Conservation (phyloP, 1,140 invertebrate species). For the Drosophila dunni region DNA sequence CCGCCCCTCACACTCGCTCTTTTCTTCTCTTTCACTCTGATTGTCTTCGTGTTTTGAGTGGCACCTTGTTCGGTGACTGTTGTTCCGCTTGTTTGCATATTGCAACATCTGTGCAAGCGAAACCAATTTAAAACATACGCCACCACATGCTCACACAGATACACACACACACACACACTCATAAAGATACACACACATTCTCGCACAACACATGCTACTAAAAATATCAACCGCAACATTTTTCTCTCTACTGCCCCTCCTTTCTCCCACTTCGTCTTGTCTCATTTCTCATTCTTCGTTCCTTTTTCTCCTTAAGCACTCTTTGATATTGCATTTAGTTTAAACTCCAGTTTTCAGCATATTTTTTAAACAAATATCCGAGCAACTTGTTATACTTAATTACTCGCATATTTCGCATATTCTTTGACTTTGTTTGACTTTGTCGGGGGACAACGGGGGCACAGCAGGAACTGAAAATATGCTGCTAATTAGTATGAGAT, state of each 20-base stretch:
- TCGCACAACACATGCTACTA: slow-evolving; percentile 47
- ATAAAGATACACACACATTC: slow-evolving; percentile 35
- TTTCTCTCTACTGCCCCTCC: slow-evolving; percentile 14
- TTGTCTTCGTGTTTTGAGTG: slow-evolving; percentile 15
- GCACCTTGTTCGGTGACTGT: slow-evolving; percentile 60
- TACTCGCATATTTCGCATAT: slow-evolving; percentile 39
- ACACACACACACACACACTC: slow-evolving; percentile 19
- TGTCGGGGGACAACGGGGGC: no score
- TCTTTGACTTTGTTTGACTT: slow-evolving; percentile 38
- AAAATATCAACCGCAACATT: slow-evolving; percentile 51
- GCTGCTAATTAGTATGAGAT: slow-evolving; percentile 4
- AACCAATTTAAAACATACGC: slow-evolving; percentile 72
- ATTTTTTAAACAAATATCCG: slow-evolving; percentile 27
- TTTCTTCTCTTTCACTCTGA: neutral
- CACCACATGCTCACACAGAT: slow-evolving; percentile 56
- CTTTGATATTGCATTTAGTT: slow-evolving; percentile 12
- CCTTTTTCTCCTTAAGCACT: slow-evolving; percentile 13
- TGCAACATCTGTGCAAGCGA: slow-evolving; percentile 79
- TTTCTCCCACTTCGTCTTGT: neutral
- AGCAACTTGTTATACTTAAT: slow-evolving; percentile 37
- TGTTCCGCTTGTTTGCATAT: slow-evolving; percentile 77
- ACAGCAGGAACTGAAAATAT: neutral
- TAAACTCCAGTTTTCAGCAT: slow-evolving; percentile 39
- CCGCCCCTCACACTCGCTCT: neutral
- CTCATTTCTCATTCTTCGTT: slow-evolving; percentile 13